These are phyloP conservation scores for Oophaga pumilio DNA, from an alignment of 2,113 vertebrate species.

Conservation along the genomic window DNA sequence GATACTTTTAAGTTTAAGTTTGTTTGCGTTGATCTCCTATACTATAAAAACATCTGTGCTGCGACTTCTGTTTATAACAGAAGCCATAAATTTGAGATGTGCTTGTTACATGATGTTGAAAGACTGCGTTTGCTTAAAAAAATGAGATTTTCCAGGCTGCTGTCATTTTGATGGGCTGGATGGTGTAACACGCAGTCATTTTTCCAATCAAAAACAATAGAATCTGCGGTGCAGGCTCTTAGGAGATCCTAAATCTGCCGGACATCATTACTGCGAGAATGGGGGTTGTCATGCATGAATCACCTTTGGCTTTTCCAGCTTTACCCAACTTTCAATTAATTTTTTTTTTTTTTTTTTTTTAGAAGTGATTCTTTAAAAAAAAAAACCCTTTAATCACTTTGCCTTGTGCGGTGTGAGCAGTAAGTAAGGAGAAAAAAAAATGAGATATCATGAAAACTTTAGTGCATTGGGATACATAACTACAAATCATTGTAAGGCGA, in stretches of 20 bases:
- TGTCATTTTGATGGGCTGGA: too few species aligned
- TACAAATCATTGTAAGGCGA: slow-evolving; percentile 57
- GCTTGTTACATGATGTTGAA: not conserved
- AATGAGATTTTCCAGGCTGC: too few species aligned
- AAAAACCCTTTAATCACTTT: slow-evolving; percentile 26
- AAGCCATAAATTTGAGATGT: not conserved
- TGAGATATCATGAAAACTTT: slow-evolving; percentile 50
- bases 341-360: not conserved
- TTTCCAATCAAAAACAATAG: too few species aligned
- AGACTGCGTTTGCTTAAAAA: too few species aligned
- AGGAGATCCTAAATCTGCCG: not conserved
- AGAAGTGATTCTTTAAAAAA: not conserved
- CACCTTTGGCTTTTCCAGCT: not conserved
- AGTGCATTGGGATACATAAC: slow-evolving; percentile 44
- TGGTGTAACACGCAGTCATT: too few species aligned
- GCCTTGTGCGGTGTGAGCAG: slow-evolving; percentile 17
- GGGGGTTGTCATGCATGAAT: not conserved
- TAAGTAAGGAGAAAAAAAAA: slow-evolving; percentile 21
- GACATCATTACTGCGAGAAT: slow-evolving; percentile 14
- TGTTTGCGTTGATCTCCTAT: too few species aligned
- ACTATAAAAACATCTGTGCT: too few species aligned
- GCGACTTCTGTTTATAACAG: too few species aligned
- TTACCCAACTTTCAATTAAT: slow-evolving; percentile 24
- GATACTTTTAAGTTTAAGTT: too few species aligned
- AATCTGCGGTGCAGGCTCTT: too few species aligned